Percentiles rank a stretch among this genome's conserved stretches.
Conservation (phyloP, 2,113 vertebrate genomes). For the Varanus komodoensis region DNA sequence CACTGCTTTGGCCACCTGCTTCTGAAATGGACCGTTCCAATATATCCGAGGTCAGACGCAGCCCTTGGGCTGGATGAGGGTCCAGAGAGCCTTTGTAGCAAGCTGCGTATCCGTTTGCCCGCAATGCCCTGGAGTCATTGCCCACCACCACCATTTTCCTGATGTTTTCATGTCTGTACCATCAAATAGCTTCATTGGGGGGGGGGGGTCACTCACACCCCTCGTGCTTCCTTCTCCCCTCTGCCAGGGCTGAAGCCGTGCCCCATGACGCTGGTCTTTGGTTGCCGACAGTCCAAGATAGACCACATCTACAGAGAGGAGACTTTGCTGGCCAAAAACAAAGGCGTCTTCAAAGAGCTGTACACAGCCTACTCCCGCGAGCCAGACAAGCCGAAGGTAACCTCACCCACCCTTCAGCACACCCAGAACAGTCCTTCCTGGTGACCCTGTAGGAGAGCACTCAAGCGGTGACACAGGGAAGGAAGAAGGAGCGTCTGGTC, state of each 20-base stretch:
- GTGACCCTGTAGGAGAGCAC: too few species aligned
- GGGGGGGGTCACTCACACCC: too few species aligned
- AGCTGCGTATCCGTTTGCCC: background rate
- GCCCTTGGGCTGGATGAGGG: too few species aligned
- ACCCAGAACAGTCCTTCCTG: too few species aligned
- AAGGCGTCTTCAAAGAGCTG: conserved; percentile 92
- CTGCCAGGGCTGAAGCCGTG: conserved; percentile 87
- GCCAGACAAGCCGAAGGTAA: conserved; percentile 97
- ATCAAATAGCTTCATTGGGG: too few species aligned
- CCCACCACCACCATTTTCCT: too few species aligned
- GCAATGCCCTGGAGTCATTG: fast-evolving
- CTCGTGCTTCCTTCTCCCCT: background rate
- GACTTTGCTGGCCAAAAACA: conserved; percentile 91
- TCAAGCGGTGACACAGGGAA: background rate
- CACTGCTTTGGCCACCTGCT: too few species aligned
- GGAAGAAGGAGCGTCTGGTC: background rate
- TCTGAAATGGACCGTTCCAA: too few species aligned
- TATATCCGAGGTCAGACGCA: too few species aligned
- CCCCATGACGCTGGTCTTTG: conserved; percentile 96
- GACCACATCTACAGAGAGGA: conserved; percentile 98
- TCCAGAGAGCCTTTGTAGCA: background rate
- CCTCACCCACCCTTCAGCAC: background rate
- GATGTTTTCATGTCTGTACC: too few species aligned
- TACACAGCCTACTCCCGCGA: conserved; percentile 96
- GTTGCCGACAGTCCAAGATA: conserved; percentile 93